These are phyloP conservation scores for Morone saxatilis DNA, from an alignment of 2,113 vertebrate genomes.

Conservation along the genomic window DNA sequence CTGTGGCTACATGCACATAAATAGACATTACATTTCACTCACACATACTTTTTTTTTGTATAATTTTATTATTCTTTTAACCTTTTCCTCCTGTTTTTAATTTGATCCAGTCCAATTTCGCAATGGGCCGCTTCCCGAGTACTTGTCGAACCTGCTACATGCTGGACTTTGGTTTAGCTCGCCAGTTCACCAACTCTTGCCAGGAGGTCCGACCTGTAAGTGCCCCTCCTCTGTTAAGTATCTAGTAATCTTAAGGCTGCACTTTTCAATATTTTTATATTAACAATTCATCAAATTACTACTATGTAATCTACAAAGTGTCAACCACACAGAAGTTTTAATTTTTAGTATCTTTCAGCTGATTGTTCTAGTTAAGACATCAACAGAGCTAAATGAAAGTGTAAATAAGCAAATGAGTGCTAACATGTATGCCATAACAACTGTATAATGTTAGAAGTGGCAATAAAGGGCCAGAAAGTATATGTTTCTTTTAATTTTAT, in stretches of 20 bases:
- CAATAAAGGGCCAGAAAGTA: no score
- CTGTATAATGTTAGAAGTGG: not conserved
- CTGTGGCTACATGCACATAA: not conserved
- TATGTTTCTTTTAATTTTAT: not conserved
- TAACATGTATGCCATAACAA: not conserved
- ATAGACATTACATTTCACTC: not conserved
- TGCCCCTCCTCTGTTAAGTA: constrained; percentile 43
- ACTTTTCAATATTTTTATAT: not conserved
- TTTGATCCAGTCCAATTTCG: constrained; percentile 93
- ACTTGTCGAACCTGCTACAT: constrained; percentile 98
- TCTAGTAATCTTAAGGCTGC: not conserved
- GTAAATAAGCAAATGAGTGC: not conserved
- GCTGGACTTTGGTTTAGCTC: constrained; percentile 98
- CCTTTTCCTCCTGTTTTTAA: not conserved
- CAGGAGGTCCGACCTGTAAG: constrained; percentile 99
- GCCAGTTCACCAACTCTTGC: constrained; percentile 98
- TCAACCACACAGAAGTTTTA: not conserved
- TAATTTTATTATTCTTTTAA: not conserved
- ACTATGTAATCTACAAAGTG: not conserved
- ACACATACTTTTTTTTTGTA: no score
- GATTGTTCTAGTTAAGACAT: not conserved
- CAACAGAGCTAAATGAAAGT: not conserved
- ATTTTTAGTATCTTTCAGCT: not conserved
- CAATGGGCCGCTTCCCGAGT: constrained; percentile 98
- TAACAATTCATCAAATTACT: not conserved